Conservation (phyloP, 1,140 invertebrate species). For the Muscidifurax raptorellus region DNA sequence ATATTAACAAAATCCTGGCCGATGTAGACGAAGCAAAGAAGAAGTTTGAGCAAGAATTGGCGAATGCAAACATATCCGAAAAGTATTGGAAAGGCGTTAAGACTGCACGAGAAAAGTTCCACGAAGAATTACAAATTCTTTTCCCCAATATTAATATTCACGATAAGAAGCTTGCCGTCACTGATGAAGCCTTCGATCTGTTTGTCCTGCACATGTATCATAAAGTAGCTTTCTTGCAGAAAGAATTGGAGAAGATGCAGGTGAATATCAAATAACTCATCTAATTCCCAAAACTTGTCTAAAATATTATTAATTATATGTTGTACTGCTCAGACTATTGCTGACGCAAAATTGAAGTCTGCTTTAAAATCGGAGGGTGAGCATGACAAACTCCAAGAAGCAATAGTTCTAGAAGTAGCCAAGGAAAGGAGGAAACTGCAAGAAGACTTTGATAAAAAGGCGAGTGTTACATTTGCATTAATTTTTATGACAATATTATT, state of each 20-base stretch:
- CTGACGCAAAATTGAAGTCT: conserved; percentile 78
- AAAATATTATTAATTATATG: conserved; percentile 6
- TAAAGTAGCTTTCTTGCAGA: conserved; percentile 82
- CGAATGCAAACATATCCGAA: conserved; percentile 79
- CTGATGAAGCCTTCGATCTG: conserved; percentile 81
- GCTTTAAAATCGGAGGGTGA: conserved; percentile 78
- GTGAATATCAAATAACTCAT: conserved; percentile 61
- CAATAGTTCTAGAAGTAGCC: conserved; percentile 63
- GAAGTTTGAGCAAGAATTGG: conserved; percentile 76
- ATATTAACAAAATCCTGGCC: conserved; percentile 79
- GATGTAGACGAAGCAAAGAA: conserved; percentile 79
- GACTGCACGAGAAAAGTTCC: conserved; percentile 81
- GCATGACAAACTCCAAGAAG: conserved; percentile 66
- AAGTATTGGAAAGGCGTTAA: conserved; percentile 83
- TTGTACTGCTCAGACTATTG: conserved; percentile 77
- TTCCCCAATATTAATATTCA: conserved; percentile 83
- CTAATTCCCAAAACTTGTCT: conserved; percentile 4
- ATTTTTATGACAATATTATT: not conserved
- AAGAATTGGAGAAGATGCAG: conserved; percentile 81
- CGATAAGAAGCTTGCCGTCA: conserved; percentile 80
- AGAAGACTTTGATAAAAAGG: conserved; percentile 66
- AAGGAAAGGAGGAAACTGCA: conserved; percentile 67
- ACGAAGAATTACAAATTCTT: conserved; percentile 83
- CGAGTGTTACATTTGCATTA: conserved; percentile 50
- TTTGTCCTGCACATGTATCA: conserved; percentile 82